phyloP scores from a whole-genome alignment of 2,797 vertebrate species.

The Scarus forsteni region DNA sequence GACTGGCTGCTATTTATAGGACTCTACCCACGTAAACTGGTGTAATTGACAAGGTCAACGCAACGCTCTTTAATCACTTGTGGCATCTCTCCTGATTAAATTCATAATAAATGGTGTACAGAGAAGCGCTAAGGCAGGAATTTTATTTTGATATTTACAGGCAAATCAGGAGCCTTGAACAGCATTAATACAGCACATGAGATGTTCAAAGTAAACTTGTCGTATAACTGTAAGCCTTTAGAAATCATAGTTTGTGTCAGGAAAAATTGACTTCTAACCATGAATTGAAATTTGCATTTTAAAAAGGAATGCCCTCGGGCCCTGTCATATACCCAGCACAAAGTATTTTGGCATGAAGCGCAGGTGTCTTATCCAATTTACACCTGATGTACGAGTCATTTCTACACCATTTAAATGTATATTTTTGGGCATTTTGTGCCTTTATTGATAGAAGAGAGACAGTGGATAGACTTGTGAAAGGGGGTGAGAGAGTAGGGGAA shows the following conservation, averaged over 20 bases:
- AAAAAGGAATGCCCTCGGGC: too few species aligned
- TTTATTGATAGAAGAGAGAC: too few species aligned
- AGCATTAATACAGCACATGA: not conserved
- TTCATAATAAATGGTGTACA: not conserved
- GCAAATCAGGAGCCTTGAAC: not conserved
- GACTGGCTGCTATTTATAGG: constrained; percentile 29
- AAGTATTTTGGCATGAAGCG: too few species aligned
- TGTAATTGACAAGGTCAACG: constrained; percentile 25
- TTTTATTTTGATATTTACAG: constrained; percentile 9
- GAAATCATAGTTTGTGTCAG: not conserved
- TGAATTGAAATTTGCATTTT: not conserved
- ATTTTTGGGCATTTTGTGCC: too few species aligned
- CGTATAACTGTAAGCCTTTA: not conserved
- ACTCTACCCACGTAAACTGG: constrained; percentile 12
- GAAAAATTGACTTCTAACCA: not conserved
- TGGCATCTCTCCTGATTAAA: constrained; percentile 10
- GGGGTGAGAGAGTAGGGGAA: too few species aligned
- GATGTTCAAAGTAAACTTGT: too few species aligned
- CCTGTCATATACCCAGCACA: not conserved
- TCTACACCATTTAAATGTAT: too few species aligned
- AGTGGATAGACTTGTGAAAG: too few species aligned
- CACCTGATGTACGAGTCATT: too few species aligned
- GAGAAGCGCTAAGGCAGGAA: not conserved
- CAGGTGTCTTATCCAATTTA: too few species aligned
- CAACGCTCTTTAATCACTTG: constrained; percentile 23